Conservation (phyloP, 2,113 vertebrate genomes). For the Spermophilus dauricus region DNA sequence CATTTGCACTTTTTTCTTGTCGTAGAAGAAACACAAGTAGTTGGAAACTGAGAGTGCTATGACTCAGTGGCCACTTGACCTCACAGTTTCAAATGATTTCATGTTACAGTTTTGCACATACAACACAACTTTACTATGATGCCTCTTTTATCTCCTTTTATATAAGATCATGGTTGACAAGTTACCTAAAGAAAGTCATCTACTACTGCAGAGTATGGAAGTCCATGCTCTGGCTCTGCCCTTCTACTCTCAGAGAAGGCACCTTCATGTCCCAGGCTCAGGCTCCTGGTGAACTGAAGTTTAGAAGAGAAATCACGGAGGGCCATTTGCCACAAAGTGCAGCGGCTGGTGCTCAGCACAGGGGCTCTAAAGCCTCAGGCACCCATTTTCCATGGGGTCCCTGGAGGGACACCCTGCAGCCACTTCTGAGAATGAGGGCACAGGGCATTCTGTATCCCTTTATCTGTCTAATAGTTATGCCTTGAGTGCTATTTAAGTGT, state of each 20-base stretch:
- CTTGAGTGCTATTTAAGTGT: background rate
- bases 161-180: background rate
- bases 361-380: fast-evolving
- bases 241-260: fast-evolving
- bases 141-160: background rate
- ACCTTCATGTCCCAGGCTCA: background rate
- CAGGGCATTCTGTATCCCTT: fast-evolving
- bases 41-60: background rate
- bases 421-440: fast-evolving
- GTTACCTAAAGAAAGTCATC: background rate
- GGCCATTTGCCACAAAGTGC: fast-evolving
- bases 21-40: background rate
- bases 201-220: background rate
- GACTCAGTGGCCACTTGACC: background rate
- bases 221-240: fast-evolving
- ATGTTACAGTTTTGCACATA: background rate
- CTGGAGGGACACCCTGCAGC: background rate
- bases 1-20: background rate
- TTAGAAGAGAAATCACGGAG: background rate
- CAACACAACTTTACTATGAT: background rate
- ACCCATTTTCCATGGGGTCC: background rate
- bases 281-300: too few species aligned
- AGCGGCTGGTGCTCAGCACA: fast-evolving
- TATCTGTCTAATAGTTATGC: background rate
- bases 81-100: background rate